These are phyloP conservation scores for Numenius phaeopus DNA, from an alignment of 2,797 vertebrate genomes.

Conservation along the genomic window DNA sequence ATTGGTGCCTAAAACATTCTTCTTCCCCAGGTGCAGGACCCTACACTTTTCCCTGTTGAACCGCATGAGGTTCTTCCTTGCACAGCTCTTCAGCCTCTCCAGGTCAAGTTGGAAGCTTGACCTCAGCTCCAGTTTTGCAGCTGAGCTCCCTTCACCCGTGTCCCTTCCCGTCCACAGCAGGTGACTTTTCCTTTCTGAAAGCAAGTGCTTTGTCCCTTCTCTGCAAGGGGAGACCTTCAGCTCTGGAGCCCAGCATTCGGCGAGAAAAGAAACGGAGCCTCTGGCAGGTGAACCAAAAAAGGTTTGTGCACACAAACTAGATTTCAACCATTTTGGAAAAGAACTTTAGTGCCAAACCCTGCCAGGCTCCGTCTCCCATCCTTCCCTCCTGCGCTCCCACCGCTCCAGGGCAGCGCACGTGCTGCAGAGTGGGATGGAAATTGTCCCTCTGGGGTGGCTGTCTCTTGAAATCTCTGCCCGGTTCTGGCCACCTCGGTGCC, in stretches of 20 bases:
- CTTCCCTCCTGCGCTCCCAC: not conserved
- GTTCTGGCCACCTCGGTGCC: not conserved
- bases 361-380: not conserved
- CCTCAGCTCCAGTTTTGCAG: not conserved
- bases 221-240: not conserved
- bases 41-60: too few relatives aligned
- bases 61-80: too few relatives aligned
- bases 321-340: not conserved
- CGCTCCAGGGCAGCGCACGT: rapidly evolving
- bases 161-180: not conserved
- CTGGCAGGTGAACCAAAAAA: not conserved
- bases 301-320: not conserved
- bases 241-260: not conserved
- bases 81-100: too few relatives aligned
- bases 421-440: not conserved
- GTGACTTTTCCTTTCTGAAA: not conserved
- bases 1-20: too few relatives aligned
- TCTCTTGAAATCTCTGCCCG: not conserved
- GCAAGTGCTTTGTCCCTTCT: not conserved
- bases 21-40: too few relatives aligned
- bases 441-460: rapidly evolving
- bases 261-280: rapidly evolving
- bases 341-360: not conserved
- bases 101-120: too few relatives aligned
- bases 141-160: not conserved